phyloP scores from a whole-genome alignment of 1,140 invertebrate species.

The Globodera ellingtonae region DNA sequence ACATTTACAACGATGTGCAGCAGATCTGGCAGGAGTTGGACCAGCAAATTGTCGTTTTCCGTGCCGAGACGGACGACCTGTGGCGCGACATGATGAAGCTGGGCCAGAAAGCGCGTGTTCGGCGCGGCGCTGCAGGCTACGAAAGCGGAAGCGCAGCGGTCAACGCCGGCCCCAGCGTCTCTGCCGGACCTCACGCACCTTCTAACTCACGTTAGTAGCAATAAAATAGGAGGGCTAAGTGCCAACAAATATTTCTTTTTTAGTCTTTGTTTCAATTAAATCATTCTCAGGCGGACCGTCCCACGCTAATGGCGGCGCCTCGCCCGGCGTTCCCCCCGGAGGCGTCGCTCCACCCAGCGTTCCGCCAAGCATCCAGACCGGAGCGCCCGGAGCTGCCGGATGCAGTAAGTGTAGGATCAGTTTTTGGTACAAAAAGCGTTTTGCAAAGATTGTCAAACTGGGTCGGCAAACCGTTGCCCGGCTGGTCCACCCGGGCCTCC shows the following conservation, averaged over 20 bases:
- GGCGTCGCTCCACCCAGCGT: constrained; percentile 48
- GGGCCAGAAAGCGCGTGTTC: constrained; percentile 29
- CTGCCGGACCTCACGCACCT: neutral
- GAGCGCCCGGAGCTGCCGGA: constrained; percentile 29
- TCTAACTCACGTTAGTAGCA: neutral
- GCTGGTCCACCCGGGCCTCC: constrained; percentile 62
- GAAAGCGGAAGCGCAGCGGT: constrained; percentile 30
- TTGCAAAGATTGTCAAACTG: constrained; percentile 49
- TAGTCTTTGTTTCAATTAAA: too few relatives aligned
- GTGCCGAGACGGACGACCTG: constrained; percentile 59
- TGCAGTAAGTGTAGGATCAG: constrained; percentile 34
- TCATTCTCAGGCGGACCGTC: neutral
- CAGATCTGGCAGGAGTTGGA: constrained; percentile 61
- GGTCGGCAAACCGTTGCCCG: constrained; percentile 57
- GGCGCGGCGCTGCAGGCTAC: constrained; percentile 48
- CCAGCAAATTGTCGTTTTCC: constrained; percentile 56
- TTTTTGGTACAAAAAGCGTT: neutral
- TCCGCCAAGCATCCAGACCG: constrained; percentile 42
- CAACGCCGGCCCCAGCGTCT: neutral
- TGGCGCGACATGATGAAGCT: constrained; percentile 59
- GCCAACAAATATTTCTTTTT: too few relatives aligned
- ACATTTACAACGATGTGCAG: constrained; percentile 61
- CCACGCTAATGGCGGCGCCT: neutral
- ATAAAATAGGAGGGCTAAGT: too few relatives aligned
- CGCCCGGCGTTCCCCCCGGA: constrained; percentile 17